Evolutionary conservation across 2,888 invertebrate species (phyloP), one percentile per base, ranked within the genome.

Genomic region (Tenthredo scrophulariae): DNA sequence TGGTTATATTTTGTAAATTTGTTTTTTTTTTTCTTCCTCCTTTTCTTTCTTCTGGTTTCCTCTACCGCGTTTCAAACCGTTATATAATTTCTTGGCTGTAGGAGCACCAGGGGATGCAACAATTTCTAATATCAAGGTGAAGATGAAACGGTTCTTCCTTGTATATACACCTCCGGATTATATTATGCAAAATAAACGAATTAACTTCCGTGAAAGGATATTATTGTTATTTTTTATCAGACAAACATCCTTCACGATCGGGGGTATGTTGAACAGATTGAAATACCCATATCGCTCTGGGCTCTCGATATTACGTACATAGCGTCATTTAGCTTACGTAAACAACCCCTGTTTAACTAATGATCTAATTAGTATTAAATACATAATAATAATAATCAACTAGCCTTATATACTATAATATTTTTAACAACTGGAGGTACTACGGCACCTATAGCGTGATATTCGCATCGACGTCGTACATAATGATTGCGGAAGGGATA

Each of bases 1-100:
- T 40, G 10, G 72, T 74, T 74, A 22, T n/a, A 74, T 74, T 40
- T 40, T 40, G 37, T 74, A n/a, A n/a, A 18, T 22, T 74, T 74
- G 2, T n/a, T 26, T 74, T 40, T 22, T 43, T 40, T 43, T 72
- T 22, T 10, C 22, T n/a, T 43, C 18, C 2, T 22, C 9, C 43
- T 74, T 43, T 43, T 13, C 43, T 1, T 43, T 13, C 22, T 74
- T 43, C 43, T 67, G 15, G 33, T 33, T 18, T 18, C 7, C 33
- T 15, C 18, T 15, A 67, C 67, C 26, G 29, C 29, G 18, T 67
- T 33, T 33, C 33, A 33, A 33, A 67, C 67, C 33, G 29, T 67
- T 33, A 33, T 67, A 67, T 33, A 67, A 67, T 67, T 18, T 29
- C 29, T 6, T 67, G 13, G 13, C 15, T 29, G 26, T 29, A 13